Evolutionary conservation across 2,113 vertebrate species (phyloP), one percentile per base, ranked within the genome.

Genomic region (Syngnathus typhle): DNA sequence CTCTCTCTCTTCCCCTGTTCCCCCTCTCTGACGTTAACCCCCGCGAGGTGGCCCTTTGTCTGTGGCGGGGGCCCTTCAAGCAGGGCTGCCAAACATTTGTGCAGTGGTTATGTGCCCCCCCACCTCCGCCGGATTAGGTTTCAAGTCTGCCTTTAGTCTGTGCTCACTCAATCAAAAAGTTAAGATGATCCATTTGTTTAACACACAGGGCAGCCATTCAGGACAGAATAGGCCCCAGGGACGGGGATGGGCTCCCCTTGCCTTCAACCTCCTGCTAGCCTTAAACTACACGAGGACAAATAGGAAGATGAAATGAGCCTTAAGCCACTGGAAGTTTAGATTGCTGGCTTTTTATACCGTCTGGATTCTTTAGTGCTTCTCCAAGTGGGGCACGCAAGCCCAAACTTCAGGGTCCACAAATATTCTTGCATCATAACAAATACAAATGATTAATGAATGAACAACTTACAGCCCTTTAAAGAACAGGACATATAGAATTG

Each of bases 181-280:
- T 86, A 91, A 91, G 89, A 91, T 89, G 89, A 91, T 90, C 90
- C 87, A 90, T 92, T 90, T 90, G 89, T 90, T 91, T 88, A 90
- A 91, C 90, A 91, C 90, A 90, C 88, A 86, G 87, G 80, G 55
- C 55, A 32, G 71, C 88, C 83, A 88, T 92, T 91, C 87, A 91
- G 85, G 64, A 79, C 82, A 87, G 81, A 88, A 87, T 79, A 77
- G 87, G 74, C 60, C 71, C 23, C 47, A 80, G 82, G 79, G 76
- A 78, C 78, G 61, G 84, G 86, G 87, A 88, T 66, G 74, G 80
- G 80, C 82, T 32, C 55, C 27, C 55, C 54, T 15, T 47, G 82
- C 85, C 76, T 78, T 75, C 70, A 49, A 16, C 67, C 77, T 49
- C 56, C 69, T 43, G 3, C 68, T 15, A 15, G 19, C 55, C 73